Percentiles rank a stretch among this genome's conserved stretches.
These are phyloP conservation scores for Cephus pygmeus DNA, from an alignment of 2,888 invertebrate species.

Conservation along the genomic window DNA sequence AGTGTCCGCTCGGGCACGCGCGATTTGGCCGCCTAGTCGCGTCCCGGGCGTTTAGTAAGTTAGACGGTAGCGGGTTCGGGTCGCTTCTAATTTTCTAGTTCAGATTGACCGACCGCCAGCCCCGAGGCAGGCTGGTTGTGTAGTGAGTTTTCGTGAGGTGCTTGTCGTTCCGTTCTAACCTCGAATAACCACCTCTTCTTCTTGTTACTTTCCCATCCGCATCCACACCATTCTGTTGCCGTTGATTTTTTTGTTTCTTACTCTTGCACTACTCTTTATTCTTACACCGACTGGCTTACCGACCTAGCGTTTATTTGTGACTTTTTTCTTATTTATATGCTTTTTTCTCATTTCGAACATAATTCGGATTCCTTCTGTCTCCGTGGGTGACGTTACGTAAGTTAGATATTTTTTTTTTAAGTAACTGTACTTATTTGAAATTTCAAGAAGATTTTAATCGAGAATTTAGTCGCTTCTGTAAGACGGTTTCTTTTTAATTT, in stretches of 20 bases:
- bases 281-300: neutral
- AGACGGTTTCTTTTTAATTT: neutral
- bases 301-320: neutral
- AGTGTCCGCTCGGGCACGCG: constrained; percentile 72
- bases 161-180: constrained; percentile 67
- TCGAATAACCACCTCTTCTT: neutral
- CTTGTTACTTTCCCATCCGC: neutral
- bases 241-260: neutral
- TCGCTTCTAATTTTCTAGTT: constrained; percentile 30
- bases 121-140: constrained; percentile 51
- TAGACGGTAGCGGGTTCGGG: constrained; percentile 55
- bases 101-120: constrained; percentile 32
- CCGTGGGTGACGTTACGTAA: constrained; percentile 1
- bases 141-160: constrained; percentile 71
- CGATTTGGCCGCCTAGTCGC: constrained; percentile 63
- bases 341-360: neutral
- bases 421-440: neutral
- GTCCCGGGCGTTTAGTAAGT: constrained; percentile 68
- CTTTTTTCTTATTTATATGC: neutral
- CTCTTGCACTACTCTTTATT: neutral
- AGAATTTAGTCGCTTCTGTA: too few species aligned
- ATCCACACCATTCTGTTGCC: neutral
- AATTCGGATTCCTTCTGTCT: neutral
- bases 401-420: neutral
- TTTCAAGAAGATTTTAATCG: neutral